Conservation (phyloP, 2,113 vertebrate species). For the Mesembrinibis cayennensis region DNA sequence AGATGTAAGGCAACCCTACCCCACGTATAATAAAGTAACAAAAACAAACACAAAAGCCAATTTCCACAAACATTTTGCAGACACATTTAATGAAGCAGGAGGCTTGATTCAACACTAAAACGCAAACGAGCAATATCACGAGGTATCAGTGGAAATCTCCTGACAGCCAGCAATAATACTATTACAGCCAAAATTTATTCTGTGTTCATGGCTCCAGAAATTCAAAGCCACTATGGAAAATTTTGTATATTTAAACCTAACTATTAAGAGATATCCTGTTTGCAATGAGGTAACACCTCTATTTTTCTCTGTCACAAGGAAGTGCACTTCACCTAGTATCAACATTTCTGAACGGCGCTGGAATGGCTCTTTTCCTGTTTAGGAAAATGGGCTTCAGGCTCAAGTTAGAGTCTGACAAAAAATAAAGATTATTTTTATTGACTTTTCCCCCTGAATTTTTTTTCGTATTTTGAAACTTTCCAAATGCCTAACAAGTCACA, state of each 20-base stretch:
- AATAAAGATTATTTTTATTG: not conserved
- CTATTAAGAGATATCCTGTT: conserved; percentile 73
- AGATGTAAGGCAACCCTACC: fast-evolving
- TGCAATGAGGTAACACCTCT: conserved; percentile 68
- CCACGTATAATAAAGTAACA: fast-evolving
- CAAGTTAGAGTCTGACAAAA: not conserved
- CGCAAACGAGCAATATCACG: fast-evolving
- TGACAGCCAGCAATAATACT: not conserved
- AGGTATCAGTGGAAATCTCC: not conserved
- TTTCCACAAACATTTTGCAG: not conserved
- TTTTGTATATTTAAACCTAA: conserved; percentile 64
- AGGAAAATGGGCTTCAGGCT: conserved; percentile 50
- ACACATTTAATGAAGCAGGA: not conserved
- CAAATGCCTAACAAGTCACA: not conserved
- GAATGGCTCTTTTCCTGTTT: conserved; percentile 67
- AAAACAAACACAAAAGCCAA: not conserved
- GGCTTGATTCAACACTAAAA: not conserved
- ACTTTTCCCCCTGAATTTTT: not conserved
- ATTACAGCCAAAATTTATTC: not conserved
- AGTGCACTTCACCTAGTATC: conserved; percentile 60
- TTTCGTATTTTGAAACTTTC: not conserved
- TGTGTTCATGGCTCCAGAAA: not conserved
- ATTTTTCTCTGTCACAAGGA: conserved; percentile 65
- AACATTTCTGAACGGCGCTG: conserved; percentile 20
- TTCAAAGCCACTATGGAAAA: conserved; percentile 52